Base-by-base conservation (phyloP, 2,113 vertebrate species). In the Labeo catla region DNA sequence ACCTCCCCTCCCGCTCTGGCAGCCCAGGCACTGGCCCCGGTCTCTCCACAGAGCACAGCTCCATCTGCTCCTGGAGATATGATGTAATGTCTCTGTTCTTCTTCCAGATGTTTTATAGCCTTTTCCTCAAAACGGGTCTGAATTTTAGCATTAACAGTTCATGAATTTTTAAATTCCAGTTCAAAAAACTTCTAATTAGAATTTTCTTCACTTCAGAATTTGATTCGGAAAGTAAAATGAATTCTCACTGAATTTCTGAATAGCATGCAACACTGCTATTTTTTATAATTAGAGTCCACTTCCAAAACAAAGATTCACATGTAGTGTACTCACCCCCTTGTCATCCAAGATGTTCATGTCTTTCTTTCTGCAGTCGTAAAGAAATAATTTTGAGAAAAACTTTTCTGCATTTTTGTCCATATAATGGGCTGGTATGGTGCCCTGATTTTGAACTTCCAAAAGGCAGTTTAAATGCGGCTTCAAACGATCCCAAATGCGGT, bases 61-160 rank as follows among this genome's bases (percentile, higher is more conserved):
- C 96, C 0, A 15, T 95, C 87, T 96, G 91, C 88, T 97, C 96
- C 34, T 97, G 96, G 96, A 95, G 95, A 90, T 95, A 96, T 87
- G 96, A 97, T 85, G 96, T 97, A 94, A 85, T 88, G 78, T 54
- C 19, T 13, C 36, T 54, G 19, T 63, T 52, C 12, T 34, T 50
- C 34, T 77, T 61, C 21, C 65, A 34, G 65, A 36, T 21, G n/a
- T 50, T 54, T 16, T 54, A 6, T 83, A 36, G 3, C 10, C 43
- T 81, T 63, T 72, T n/a, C 47, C 54, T 7, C 4, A 72, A 6
- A 8, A 15, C 23, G 57, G 28, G 50, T 59, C 52, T 0, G 34
- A 79, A 79, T 59, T n/a, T 59, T 21, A 59, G 52, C 8, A 43
- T 66, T 8, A 13, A 21, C 1, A 45, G 12, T 13, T 45, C 39